A percentile compares a stretch with the other conserved stretches of the same genome.
These are phyloP conservation scores for Cryptocheilus praepositus DNA, from an alignment of 2,888 invertebrate genomes.

Conservation along the genomic window DNA sequence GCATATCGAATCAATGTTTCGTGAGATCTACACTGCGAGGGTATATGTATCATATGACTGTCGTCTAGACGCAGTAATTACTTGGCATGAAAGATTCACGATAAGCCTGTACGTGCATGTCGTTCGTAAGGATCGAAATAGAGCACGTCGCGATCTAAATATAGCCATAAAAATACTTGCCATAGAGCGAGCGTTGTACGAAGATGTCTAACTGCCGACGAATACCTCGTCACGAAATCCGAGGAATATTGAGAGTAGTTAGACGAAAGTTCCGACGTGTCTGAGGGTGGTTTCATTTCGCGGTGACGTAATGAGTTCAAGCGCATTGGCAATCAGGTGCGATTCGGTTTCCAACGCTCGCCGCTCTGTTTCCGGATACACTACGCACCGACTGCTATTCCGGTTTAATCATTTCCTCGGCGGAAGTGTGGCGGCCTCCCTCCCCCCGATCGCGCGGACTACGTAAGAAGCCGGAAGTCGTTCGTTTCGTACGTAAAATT, in stretches of 20 bases:
- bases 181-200: no score
- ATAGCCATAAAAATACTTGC: no score
- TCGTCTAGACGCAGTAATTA: no score
- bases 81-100: no score
- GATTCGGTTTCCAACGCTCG: not conserved
- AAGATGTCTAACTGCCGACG: no score
- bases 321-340: not conserved
- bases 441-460: slow-evolving; percentile 15
- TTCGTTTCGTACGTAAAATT: slow-evolving; percentile 40
- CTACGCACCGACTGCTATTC: slow-evolving; percentile 22
- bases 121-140: no score
- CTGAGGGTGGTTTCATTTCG: slow-evolving; percentile 30
- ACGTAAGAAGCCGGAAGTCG: slow-evolving; percentile 49
- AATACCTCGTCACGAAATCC: not conserved
- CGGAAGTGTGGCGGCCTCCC: slow-evolving; percentile 26
- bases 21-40: no score
- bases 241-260: no score
- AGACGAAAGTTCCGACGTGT: not conserved
- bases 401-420: slow-evolving; percentile 47
- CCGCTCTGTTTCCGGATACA: not conserved
- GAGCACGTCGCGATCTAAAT: slow-evolving; percentile 15
- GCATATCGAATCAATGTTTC: no score
- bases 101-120: no score
- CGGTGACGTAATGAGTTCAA: slow-evolving; percentile 5
- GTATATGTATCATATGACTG: no score